phyloP scores from a whole-genome alignment of 2,888 invertebrate species.

The Phalangium opilio region DNA sequence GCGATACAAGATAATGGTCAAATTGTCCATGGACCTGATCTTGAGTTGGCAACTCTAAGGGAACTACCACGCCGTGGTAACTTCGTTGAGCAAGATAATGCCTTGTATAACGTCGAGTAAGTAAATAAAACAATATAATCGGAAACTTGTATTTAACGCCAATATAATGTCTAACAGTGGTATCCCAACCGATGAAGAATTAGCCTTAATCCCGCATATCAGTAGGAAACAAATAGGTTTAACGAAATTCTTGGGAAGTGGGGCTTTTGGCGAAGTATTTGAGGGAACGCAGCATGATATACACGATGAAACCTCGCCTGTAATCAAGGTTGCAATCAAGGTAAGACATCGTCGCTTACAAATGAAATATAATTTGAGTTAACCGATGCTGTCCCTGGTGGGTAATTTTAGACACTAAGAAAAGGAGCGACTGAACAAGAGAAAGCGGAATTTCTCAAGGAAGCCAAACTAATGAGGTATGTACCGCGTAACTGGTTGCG shows the following conservation, averaged over 20 bases:
- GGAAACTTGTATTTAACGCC: no score
- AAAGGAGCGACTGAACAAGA: conserved; percentile 82
- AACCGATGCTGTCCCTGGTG: no score
- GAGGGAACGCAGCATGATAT: conserved; percentile 69
- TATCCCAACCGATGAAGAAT: conserved; percentile 53
- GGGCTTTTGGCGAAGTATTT: conserved; percentile 94
- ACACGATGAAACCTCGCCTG: conserved; percentile 37
- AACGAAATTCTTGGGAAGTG: conserved; percentile 78
- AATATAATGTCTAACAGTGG: no score
- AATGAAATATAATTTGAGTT: no score
- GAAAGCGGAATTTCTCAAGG: conserved; percentile 84
- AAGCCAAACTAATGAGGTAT: conserved; percentile 78
- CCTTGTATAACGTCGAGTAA: conserved; percentile 49
- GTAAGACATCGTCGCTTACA: no score
- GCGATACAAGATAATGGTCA: conserved; percentile 38
- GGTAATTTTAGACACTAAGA: conserved; percentile 54
- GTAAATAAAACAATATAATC: no score
- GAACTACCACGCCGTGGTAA: conserved; percentile 56
- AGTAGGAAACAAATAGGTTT: conserved; percentile 68
- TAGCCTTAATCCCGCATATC: conserved; percentile 69
- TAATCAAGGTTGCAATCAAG: conserved; percentile 76
- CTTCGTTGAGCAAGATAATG: conserved; percentile 66
- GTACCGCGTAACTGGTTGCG: not conserved
- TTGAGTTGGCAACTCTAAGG: conserved; percentile 69
- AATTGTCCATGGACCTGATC: conserved; percentile 23